A percentile compares a stretch with the other conserved stretches of the same genome.
Evolutionary conservation across 2,888 invertebrate species (phyloP).

Genomic region (Physocephala rufipes): DNA sequence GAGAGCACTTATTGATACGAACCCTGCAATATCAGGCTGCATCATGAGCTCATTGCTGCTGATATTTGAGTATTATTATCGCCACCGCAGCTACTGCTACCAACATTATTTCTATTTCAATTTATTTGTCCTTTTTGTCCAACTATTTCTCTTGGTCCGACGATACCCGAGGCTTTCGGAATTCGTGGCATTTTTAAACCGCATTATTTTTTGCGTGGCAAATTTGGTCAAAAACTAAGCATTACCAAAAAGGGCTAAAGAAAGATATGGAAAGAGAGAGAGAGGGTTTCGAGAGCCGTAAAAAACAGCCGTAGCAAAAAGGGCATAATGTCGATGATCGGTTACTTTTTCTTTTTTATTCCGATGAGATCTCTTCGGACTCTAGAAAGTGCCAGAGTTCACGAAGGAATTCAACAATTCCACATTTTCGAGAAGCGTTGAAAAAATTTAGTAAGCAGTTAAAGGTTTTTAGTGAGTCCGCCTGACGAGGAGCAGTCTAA

Average conservation of each 20-base stretch:
- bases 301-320: slow-evolving; percentile 7
- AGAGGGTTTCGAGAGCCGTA: not conserved
- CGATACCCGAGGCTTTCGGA: not conserved
- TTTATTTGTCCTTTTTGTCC: slow-evolving; percentile 1
- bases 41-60: no score
- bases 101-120: no score
- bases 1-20: no score
- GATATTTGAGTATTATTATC: no score
- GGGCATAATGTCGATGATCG: not conserved
- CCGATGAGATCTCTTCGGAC: slow-evolving; percentile 40
- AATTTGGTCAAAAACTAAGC: slow-evolving; percentile 23
- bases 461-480: slow-evolving; percentile 23
- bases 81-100: no score
- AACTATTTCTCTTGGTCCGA: not conserved
- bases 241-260: slow-evolving; percentile 2
- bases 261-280: no score
- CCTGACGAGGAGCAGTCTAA: not conserved
- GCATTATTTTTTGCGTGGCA: slow-evolving; percentile 20
- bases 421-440: slow-evolving; percentile 20
- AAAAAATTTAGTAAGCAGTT: slow-evolving; percentile 31
- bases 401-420: slow-evolving; percentile 30
- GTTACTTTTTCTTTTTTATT: not conserved
- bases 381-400: slow-evolving; percentile 47
- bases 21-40: no score
- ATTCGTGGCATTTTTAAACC: slow-evolving; percentile 29